Base-by-base conservation (phyloP, 30 jellyfish, hydroid and myxozoan species). In the Hydractinia symbiolongicarpus region DNA sequence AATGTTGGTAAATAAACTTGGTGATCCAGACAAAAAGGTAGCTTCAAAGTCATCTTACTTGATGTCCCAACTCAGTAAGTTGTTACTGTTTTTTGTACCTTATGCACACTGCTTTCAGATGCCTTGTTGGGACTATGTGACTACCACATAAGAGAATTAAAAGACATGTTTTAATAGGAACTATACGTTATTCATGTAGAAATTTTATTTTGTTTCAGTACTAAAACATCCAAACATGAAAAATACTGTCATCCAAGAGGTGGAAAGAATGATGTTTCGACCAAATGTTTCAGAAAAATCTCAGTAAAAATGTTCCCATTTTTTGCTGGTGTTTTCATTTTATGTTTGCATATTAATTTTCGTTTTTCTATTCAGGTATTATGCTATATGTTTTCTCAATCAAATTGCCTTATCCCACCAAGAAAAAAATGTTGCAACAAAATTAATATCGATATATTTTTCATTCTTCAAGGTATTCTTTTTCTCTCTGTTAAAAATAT, bases 171-270 rank as follows among this genome's bases (percentile, higher is more conserved):
- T 30, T 30, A 30, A 30, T 30, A 30, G 44, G 44, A 30, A 30
- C 44, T 30, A 30, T 30, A 30, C 44, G 44, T 30, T 30, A 30
- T 30, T 30, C 44, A 30, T 30, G 44, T 30, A 30, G 44, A 30
- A 30, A 30, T 30, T 30, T 30, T 30, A 30, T 30, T 30, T 30
- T 30, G 44, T 79, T 71, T 4, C 76, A 87, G 98, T 92, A 16
- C 78, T 54, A 15, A 88, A 82, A 61, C 99, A 94, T 54, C 99
- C 99, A 40, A 94, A 94, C 67, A 94, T 94, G 96, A 88, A 88
- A 69, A 67, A 79, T 61, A 75, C 79, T 55, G 96, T 94, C 8
- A 84, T 88, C 54, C 81, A 80, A 53, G 99, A 94, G 54, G 95
- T 94, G 10, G 99, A 94, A 67, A 54, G 96, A 70, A 51, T 94